These are phyloP conservation scores for Python bivittatus DNA, from an alignment of 2,113 vertebrate species.

Conservation along the genomic window DNA sequence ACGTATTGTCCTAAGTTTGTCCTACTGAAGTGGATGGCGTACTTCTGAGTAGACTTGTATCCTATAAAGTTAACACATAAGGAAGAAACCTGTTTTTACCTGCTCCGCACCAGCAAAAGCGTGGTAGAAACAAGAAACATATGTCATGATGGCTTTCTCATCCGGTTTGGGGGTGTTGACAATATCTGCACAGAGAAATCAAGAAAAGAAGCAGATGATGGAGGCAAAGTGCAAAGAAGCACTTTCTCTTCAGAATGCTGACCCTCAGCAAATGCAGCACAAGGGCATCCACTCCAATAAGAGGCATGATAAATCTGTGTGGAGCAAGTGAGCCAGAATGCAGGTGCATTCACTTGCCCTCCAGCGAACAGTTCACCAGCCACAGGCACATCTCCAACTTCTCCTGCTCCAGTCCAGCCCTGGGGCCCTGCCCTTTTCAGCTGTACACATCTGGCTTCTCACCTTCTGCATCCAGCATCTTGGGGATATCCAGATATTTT, in stretches of 20 bases:
- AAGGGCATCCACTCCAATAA: not conserved
- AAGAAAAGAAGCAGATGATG: not conserved
- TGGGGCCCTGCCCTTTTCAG: not conserved
- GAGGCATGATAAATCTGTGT: not conserved
- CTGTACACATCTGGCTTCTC: not conserved
- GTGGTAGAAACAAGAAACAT: conserved; percentile 94
- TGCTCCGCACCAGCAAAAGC: conserved; percentile 90
- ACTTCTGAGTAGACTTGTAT: not conserved
- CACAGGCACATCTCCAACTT: not conserved
- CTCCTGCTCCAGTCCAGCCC: not conserved
- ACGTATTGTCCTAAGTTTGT: not conserved
- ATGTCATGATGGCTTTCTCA: conserved; percentile 93
- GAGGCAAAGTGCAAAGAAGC: too few relatives aligned
- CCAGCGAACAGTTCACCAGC: not conserved
- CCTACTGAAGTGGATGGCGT: not conserved
- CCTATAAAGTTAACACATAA: not conserved
- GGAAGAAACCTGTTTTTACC: conserved; percentile 62
- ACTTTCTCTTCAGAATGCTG: not conserved
- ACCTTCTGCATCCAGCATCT: conserved; percentile 36
- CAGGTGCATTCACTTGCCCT: not conserved
- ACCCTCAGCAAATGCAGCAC: not conserved
- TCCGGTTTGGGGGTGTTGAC: conserved; percentile 92
- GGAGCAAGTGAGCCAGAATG: not conserved
- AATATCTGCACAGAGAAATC: conserved; percentile 74
- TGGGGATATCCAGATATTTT: conserved; percentile 90